These are phyloP conservation scores for Norana najaformis DNA, from an alignment of 2,888 invertebrate species.

Conservation along the genomic window DNA sequence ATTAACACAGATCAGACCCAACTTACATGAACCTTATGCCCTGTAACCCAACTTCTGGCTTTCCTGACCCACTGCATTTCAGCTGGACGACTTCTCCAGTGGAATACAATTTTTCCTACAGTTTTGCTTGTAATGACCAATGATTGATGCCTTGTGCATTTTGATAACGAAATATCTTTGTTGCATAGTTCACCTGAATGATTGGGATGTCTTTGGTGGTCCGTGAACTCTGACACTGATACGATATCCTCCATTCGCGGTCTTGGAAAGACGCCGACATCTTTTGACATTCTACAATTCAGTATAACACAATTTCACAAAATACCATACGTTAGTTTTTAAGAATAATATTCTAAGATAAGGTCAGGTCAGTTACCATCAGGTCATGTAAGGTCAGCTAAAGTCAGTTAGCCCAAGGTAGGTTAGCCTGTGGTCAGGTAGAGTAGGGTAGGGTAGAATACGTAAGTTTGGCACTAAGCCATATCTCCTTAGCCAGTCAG, in stretches of 20 bases:
- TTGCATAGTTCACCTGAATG: not conserved
- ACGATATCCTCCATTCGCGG: not conserved
- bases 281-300: not conserved
- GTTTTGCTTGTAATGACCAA: too few relatives aligned
- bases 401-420: not conserved
- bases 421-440: not conserved
- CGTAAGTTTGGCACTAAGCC: not conserved
- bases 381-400: not conserved
- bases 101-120: too few relatives aligned
- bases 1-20: not conserved
- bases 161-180: not conserved
- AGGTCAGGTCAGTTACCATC: not conserved
- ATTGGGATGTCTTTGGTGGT: not conserved
- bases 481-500: too few relatives aligned
- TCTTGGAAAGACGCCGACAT: not conserved
- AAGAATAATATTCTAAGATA: not conserved
- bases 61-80: too few relatives aligned
- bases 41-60: not conserved
- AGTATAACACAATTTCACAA: constrained; percentile 45
- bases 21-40: too few relatives aligned
- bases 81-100: too few relatives aligned
- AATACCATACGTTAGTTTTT: not conserved
- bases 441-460: not conserved
- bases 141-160: too few relatives aligned
- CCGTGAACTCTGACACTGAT: not conserved